These are phyloP conservation scores for Argynnis bischoffii DNA, from an alignment of 2,888 invertebrate genomes.

Conservation along the genomic window DNA sequence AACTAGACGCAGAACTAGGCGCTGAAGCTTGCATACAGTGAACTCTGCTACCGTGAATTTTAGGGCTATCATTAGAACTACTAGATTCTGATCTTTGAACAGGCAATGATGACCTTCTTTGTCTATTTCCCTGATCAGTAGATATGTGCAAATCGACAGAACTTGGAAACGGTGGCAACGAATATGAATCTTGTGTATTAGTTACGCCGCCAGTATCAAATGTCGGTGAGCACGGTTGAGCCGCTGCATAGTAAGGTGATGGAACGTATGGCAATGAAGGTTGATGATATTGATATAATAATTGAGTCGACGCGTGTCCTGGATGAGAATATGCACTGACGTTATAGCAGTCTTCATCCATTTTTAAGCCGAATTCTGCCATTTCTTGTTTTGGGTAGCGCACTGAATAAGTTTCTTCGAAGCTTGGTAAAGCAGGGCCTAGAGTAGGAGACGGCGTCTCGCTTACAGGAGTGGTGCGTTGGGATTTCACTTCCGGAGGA, in stretches of 20 bases:
- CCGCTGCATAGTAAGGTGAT: constrained; percentile 83
- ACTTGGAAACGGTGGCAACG: constrained; percentile 87
- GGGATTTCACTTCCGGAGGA: constrained; percentile 70
- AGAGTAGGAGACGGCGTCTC: constrained; percentile 72
- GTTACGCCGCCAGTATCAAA: constrained; percentile 74
- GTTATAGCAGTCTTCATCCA: constrained; percentile 93
- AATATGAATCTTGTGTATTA: constrained; percentile 85
- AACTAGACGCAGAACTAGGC: constrained; percentile 86
- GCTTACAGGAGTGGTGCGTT: constrained; percentile 69
- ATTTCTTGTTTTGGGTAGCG: constrained; percentile 86
- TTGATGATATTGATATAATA: constrained; percentile 83
- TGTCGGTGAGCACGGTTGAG: constrained; percentile 82
- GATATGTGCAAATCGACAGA: constrained; percentile 86
- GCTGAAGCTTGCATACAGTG: constrained; percentile 84
- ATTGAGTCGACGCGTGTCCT: constrained; percentile 81
- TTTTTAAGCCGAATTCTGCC: constrained; percentile 87
- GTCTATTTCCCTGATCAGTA: constrained; percentile 84
- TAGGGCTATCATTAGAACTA: constrained; percentile 89
- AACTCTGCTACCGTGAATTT: constrained; percentile 79
- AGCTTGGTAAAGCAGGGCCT: constrained; percentile 89
- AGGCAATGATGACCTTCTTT: constrained; percentile 89
- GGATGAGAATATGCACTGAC: constrained; percentile 83
- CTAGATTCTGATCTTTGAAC: constrained; percentile 91
- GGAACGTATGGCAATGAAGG: constrained; percentile 81
- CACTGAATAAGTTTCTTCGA: constrained; percentile 93